phyloP scores from a whole-genome alignment of 2,113 vertebrate species.

The Tenebrosternarchus preto region DNA sequence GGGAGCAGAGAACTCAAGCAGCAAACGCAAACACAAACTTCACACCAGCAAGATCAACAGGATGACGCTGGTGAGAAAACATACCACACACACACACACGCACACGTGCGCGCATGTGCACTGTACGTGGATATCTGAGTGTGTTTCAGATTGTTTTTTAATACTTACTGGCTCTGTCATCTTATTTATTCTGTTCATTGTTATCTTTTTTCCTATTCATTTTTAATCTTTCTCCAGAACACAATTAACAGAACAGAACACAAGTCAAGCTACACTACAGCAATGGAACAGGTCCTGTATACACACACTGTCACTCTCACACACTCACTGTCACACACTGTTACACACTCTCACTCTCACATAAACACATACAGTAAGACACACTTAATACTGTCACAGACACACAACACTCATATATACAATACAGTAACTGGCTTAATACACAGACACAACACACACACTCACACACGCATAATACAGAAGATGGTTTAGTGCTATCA shows the following conservation, averaged over 20 bases:
- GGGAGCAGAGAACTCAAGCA: constrained; percentile 84
- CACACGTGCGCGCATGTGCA: no score
- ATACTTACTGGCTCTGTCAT: background rate
- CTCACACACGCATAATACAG: background rate
- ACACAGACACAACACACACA: constrained; percentile 3
- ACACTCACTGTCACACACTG: background rate
- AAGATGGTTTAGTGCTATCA: constrained; percentile 1
- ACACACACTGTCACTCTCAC: background rate
- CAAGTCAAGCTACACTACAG: constrained; percentile 41
- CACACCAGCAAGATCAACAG: constrained; percentile 82
- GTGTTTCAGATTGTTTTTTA: background rate
- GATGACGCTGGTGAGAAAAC: constrained; percentile 75
- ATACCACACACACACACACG: no score
- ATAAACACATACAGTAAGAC: background rate
- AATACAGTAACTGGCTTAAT: constrained; percentile 44
- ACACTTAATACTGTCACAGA: background rate
- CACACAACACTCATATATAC: constrained; percentile 6
- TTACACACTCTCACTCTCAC: no score
- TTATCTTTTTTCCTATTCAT: background rate
- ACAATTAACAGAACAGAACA: no score
- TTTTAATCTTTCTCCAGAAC: constrained; percentile 31
- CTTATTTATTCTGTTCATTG: no score
- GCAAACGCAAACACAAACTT: constrained; percentile 81
- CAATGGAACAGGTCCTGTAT: constrained; percentile 37
- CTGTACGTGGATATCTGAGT: background rate